phyloP scores from a whole-genome alignment of 2,888 invertebrate species.

The Formica aserva region DNA sequence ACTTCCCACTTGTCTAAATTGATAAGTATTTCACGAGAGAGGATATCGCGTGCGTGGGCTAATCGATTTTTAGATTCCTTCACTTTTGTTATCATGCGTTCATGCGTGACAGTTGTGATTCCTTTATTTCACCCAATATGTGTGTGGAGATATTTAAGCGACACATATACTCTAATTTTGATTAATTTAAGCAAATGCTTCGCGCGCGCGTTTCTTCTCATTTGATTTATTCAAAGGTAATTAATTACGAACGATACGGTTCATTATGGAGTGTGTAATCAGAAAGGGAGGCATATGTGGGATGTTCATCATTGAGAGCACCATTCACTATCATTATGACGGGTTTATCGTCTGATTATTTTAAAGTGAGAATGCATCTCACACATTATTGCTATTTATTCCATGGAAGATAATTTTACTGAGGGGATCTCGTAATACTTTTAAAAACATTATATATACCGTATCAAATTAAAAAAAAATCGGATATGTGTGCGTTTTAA shows the following conservation, averaged over 20 bases:
- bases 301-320: conserved; percentile 58
- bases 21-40: conserved; percentile 69
- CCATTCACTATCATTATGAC: conserved; percentile 50
- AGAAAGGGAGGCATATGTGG: conserved; percentile 19
- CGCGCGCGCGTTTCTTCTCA: background rate
- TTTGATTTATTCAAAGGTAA: conserved; percentile 16
- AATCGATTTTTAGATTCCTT: conserved; percentile 54
- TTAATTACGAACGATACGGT: conserved; percentile 46
- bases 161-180: background rate
- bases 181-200: background rate
- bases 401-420: conserved; percentile 33
- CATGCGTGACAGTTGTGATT: background rate
- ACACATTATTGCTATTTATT: conserved; percentile 3
- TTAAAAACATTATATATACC: background rate
- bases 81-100: background rate
- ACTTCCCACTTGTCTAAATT: conserved; percentile 75
- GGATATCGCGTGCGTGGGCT: conserved; percentile 51
- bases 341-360: conserved; percentile 62
- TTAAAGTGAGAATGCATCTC: conserved; percentile 59
- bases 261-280: conserved; percentile 28
- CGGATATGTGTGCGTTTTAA: background rate
- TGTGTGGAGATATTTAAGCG: background rate
- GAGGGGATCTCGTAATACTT: background rate
- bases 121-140: background rate
- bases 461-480: background rate